phyloP scores from a whole-genome alignment of 2,888 invertebrate species.

The Drosophila kanekoi region DNA sequence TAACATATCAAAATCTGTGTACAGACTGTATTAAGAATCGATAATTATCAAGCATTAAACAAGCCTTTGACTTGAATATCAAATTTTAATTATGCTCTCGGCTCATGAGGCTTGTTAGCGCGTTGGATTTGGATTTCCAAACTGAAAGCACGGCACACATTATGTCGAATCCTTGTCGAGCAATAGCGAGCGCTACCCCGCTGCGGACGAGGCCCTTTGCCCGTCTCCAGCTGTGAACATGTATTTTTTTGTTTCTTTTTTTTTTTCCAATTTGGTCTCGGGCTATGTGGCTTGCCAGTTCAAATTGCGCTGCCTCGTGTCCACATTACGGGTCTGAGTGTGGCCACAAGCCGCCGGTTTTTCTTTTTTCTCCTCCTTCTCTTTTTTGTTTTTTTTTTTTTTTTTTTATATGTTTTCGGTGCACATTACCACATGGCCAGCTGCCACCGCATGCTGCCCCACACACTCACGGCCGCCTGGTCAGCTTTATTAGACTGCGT shows the following conservation, averaged over 20 bases:
- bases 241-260: constrained; percentile 1
- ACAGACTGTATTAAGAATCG: neutral
- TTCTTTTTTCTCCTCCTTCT: constrained; percentile 9
- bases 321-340: constrained; percentile 29
- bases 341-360: constrained; percentile 58
- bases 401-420: neutral
- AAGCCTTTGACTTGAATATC: neutral
- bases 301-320: constrained; percentile 14
- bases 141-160: constrained; percentile 19
- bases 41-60: neutral
- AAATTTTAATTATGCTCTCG: neutral
- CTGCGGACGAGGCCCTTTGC: neutral
- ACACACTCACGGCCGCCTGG: constrained; percentile 34
- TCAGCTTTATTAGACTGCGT: constrained; percentile 72
- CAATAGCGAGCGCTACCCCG: neutral
- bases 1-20: no score
- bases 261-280: constrained; percentile 55
- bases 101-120: constrained; percentile 1
- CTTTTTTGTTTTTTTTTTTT: neutral
- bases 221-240: constrained; percentile 1
- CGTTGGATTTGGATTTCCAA: neutral
- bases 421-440: constrained; percentile 12
- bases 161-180: constrained; percentile 1
- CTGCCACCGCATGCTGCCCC: constrained; percentile 43
- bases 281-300: constrained; percentile 32